Evolutionary conservation across 2,888 invertebrate genomes (phyloP), one percentile per base, ranked within the genome.

Genomic region (Pristionchus fissidentatus): DNA sequence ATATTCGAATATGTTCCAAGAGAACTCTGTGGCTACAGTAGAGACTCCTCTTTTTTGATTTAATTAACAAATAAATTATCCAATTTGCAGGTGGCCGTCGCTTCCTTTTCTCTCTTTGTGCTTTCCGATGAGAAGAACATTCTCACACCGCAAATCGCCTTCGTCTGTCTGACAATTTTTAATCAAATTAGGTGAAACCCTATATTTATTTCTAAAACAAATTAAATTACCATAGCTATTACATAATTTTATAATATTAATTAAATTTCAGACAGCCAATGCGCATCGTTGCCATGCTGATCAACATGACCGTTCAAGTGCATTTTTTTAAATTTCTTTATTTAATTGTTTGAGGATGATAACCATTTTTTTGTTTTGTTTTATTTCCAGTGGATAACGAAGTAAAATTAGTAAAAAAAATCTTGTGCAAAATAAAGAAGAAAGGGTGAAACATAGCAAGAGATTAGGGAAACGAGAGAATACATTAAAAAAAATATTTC

Each of bases 31-130:
- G 49, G 13, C 49, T 49, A 15, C 13, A 49, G 19, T 49, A 49
- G 19, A 10, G 49, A n/a, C n/a, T n/a, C n/a, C n/a, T n/a, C n/a
- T n/a, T n/a, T n/a, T n/a, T n/a, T n/a, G n/a, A 26, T 26, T 26
- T n/a, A 62, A 26, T 22, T 70, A 70, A 35, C 10, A 38, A 26
- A 66, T 2, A 19, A 26, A 22, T 8, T 22, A 41, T 5, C 38
- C 19, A 41, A 75, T 55, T 79, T 79, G 46, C 66, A 93, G 93
- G 96, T 96, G 89, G 95, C 96, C 87, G 94, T 96, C 93, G 94
- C 95, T 89, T 96, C 96, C 86, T 96, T 97, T 94, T 95, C 95
- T 91, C 95, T 95, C 86, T 97, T 95, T 94, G 94, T 96, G 89
- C 93, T 95, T 90, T 93, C 90, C 3, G 89, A 92, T 52, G 88